Evolutionary conservation across 2,113 vertebrate species (phyloP), one percentile per base, ranked within the genome.

Genomic region (Heterotilapia buettikoferi): DNA sequence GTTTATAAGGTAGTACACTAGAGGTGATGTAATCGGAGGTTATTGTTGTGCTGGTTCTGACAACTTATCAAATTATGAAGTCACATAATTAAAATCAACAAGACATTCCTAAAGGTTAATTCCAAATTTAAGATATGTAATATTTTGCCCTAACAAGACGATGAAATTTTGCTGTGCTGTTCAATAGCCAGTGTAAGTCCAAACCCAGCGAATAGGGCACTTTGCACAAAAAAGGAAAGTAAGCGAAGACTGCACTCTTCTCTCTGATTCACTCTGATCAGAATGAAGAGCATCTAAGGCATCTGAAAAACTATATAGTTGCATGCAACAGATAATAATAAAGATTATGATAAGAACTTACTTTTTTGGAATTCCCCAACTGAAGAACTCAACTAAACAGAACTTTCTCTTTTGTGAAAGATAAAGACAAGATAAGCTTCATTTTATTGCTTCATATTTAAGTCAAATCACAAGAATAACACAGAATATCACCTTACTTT

Each of bases 391-490:
- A 31, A 59, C 12, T 68, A 21, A 68, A 71, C n/a, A 71, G 36
- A 71, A 40, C 63, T 40, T 66, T 66, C 18, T 38, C 61, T 66
- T 66, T 66, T 68, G 19, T 68, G 19, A 68, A 68, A 40, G 63
- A 40, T 33, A 66, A 66, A 66, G 31, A 36, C 18, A 36, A 63
- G 6, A 38, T 21, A 8, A 14, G n/a, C 36, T 40, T 68, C 33
- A 66, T n/a, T 40, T 73, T 73, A 14, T 73, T 45, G 8, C 7
- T 24, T 29, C 26, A 50, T 50, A 50, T 78, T 78, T 50, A 31
- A 78, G 16, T 50, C 2, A 50, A 31, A 50, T 78, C 71, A 50
- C 9, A 78, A 78, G 18, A 78, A 78, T 78, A 47, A 47, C 43
- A 76, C 9, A 19, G 1, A 50, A 31, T 1, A 50, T 50, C 71